Evolutionary conservation across 2,888 invertebrate genomes (phyloP).

Genomic region (Ochropleura plecta): DNA sequence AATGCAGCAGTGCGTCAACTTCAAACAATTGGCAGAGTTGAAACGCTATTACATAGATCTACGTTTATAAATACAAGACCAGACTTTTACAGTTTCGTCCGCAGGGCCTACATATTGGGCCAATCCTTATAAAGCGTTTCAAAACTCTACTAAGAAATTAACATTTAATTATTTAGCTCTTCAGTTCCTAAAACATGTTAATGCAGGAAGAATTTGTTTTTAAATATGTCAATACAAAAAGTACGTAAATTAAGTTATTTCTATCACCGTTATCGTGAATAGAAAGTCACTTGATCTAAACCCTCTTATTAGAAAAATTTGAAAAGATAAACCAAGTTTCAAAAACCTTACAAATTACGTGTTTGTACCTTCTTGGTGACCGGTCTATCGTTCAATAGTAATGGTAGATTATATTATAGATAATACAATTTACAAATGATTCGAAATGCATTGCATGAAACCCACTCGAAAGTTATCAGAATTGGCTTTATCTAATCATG

Average conservation of each 20-base stretch:
- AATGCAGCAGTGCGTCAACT: no score
- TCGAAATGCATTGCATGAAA: background rate
- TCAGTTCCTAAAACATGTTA: background rate
- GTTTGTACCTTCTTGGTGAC: background rate
- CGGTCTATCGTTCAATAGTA: background rate
- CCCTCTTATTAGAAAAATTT: background rate
- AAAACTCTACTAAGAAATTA: no score
- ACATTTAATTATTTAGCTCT: no score
- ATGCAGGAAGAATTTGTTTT: background rate
- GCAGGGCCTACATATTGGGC: no score
- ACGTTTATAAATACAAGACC: no score
- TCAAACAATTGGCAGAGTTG: no score
- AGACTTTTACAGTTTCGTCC: no score
- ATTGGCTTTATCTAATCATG: conserved; percentile 31
- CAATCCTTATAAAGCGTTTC: no score
- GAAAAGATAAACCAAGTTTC: background rate
- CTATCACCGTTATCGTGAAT: background rate
- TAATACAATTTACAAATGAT: background rate
- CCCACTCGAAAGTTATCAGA: conserved; percentile 4
- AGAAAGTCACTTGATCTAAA: background rate
- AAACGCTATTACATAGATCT: no score
- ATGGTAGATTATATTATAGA: background rate
- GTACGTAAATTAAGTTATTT: background rate
- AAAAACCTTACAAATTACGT: background rate
- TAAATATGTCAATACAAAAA: background rate